A percentile compares a stretch with the other conserved stretches of the same genome.
These are phyloP conservation scores for Diceros bicornis DNA, from an alignment of 2,797 vertebrate genomes.

Conservation along the genomic window DNA sequence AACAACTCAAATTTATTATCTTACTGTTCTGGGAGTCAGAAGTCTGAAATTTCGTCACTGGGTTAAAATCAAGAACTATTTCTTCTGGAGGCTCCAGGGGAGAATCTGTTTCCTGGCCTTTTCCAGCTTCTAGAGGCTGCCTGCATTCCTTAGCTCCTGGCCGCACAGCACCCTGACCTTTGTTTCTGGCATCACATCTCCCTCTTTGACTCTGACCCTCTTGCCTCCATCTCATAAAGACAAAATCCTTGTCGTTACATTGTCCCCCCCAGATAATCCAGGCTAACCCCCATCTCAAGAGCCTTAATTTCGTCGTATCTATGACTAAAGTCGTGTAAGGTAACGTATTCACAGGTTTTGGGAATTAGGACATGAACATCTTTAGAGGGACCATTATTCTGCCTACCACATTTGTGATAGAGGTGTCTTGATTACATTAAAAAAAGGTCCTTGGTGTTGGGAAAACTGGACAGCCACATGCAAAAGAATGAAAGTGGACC, in stretches of 20 bases:
- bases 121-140: neutral
- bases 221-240: neutral
- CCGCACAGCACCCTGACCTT: neutral
- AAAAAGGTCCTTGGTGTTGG: too few relatives aligned
- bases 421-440: neutral
- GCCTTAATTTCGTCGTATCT: neutral
- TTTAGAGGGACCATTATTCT: neutral
- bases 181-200: neutral
- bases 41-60: neutral
- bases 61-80: neutral
- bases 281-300: neutral
- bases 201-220: neutral
- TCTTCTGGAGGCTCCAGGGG: neutral
- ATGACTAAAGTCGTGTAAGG: neutral
- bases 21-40: neutral
- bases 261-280: neutral
- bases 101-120: too few relatives aligned
- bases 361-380: neutral
- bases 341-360: neutral
- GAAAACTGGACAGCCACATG: too few relatives aligned
- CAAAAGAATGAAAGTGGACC: too few relatives aligned
- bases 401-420: neutral
- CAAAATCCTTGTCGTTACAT: neutral
- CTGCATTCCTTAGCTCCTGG: neutral
- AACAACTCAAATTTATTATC: neutral